Conservation (phyloP, 2,797 vertebrate genomes). For the Ciconia nigra region DNA sequence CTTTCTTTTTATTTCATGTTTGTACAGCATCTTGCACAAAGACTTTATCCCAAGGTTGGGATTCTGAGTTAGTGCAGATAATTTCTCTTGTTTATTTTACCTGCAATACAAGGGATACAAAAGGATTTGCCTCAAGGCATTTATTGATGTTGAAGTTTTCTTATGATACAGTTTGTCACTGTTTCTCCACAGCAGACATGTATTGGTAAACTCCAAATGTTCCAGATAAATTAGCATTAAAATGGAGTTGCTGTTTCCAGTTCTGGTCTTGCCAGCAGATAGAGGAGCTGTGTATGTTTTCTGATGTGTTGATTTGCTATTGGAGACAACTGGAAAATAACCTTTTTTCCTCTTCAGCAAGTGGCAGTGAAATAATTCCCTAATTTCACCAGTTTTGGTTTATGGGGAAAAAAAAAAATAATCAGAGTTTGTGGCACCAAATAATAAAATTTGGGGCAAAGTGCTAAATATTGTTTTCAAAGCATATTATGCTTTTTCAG, state of each 20-base stretch:
- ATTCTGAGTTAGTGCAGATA: background rate
- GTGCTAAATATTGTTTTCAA: background rate
- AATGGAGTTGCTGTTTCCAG: background rate
- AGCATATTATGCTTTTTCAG: background rate
- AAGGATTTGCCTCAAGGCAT: background rate
- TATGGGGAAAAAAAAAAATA: background rate
- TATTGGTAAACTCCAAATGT: background rate
- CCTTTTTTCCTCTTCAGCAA: background rate
- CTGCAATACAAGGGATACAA: background rate
- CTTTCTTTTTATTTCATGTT: background rate
- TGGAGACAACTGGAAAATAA: background rate
- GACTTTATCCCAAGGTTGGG: background rate
- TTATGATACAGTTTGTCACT: background rate
- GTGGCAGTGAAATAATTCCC: background rate
- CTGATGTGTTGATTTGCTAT: background rate
- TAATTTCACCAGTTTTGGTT: background rate
- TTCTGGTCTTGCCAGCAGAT: background rate
- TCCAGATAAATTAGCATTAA: background rate
- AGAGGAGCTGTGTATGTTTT: background rate
- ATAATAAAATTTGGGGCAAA: background rate
- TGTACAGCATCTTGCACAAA: background rate
- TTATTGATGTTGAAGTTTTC: background rate
- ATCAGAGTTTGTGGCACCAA: rapidly evolving
- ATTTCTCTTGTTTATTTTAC: background rate
- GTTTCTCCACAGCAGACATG: background rate